Evolutionary conservation across 2,888 invertebrate species (phyloP), one percentile per base, ranked within the genome.

Genomic region (Miltochrista miniata): DNA sequence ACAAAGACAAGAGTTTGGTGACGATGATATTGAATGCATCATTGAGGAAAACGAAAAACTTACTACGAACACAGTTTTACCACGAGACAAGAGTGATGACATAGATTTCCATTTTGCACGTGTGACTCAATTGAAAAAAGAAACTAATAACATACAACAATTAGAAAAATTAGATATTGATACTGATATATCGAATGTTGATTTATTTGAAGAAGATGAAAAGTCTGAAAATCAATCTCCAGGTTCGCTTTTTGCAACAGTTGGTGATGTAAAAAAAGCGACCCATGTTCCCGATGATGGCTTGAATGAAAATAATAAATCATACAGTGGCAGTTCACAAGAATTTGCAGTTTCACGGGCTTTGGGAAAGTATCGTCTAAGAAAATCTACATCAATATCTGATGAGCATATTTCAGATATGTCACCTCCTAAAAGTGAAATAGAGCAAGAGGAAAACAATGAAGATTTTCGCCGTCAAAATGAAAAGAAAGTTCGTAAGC

Each of bases 261-360:
- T 96, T 1, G 96, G 96, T 14, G 96, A 96, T 58, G 93, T 94
- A 0, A 96, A 95, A 84, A 93, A 94, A 63, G 92, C 93, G 39
- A 90, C 93, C 0, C 90, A 88, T 24, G 89, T 92, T 30, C 93
- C 93, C 15, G 95, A 95, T 61, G 95, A 95, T 74, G 81, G 81
- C 15, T 89, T 92, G 14, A 93, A 87, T 61, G 93, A 93, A 58
- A 92, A 87, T 42, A 90, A 85, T 56, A 90, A 90, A 62, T 87
- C 91, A 1, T 93, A 93, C 50, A 92, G 93, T 54, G 94, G 94
- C 14, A 93, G 95, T 12, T 95, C 95, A 9, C 95, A 96, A 93
- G 96, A 96, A 76, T 96, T 96, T 81, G 96, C 96, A 0, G 96
- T 96, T 0, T 96, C 96, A 0, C 87, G 96, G 72, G 96, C 96